A percentile compares a stretch with the other conserved stretches of the same genome.
phyloP scores from a whole-genome alignment of 2,113 vertebrate species.

The Chamaea fasciata region DNA sequence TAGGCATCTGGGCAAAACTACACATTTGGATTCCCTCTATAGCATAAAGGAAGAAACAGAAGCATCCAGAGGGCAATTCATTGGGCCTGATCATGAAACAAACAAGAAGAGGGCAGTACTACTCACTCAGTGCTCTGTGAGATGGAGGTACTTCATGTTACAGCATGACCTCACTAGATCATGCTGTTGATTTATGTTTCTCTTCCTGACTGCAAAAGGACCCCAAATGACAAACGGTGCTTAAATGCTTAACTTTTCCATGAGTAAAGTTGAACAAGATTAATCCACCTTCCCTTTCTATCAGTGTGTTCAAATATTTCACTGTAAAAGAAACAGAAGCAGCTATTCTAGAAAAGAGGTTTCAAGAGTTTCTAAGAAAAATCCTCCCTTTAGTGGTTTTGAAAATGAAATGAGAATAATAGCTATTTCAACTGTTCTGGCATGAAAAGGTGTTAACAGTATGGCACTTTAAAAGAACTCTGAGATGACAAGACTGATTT shows the following conservation, averaged over 20 bases:
- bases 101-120: neutral
- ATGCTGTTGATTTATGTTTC: neutral
- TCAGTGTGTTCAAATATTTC: neutral
- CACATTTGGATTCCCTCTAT: neutral
- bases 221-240: neutral
- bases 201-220: neutral
- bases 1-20: neutral
- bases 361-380: slow-evolving; percentile 9
- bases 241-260: neutral
- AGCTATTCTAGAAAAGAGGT: neutral
- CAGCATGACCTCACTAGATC: neutral
- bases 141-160: neutral
- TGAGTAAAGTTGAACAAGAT: neutral
- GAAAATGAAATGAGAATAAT: slow-evolving; percentile 21
- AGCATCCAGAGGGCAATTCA: neutral
- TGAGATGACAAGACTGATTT: slow-evolving; percentile 17
- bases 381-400: slow-evolving; percentile 7
- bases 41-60: neutral
- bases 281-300: neutral
- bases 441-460: slow-evolving; percentile 34
- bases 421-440: slow-evolving; percentile 23
- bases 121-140: neutral
- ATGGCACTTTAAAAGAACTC: neutral
- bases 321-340: neutral
- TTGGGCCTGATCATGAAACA: neutral